Conservation (phyloP, 64 coral and sea anemone genomes). For the Anthopleura sola region DNA sequence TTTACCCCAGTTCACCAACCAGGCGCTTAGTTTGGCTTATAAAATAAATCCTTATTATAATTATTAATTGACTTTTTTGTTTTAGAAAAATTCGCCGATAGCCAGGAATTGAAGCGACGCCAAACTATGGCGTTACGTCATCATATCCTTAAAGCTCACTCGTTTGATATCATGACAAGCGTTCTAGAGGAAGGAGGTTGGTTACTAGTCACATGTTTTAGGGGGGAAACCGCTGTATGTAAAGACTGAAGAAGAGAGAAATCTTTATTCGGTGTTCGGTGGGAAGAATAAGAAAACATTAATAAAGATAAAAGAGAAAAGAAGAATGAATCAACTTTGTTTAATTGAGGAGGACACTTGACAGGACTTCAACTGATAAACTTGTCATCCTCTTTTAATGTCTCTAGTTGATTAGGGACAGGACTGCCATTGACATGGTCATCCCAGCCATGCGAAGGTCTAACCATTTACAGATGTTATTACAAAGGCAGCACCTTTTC, state of each 20-base stretch:
- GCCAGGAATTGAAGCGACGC: slow-evolving; percentile 40
- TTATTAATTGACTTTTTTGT: too few species aligned
- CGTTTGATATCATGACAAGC: slow-evolving; percentile 66
- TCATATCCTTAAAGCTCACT: slow-evolving; percentile 71
- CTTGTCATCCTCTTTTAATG: too few species aligned
- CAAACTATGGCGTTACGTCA: slow-evolving; percentile 53
- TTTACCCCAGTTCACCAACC: too few species aligned
- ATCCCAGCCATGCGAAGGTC: too few species aligned
- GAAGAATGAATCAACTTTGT: too few species aligned
- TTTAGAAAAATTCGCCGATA: slow-evolving; percentile 64
- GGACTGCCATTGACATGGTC: too few species aligned
- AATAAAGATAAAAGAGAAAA: too few species aligned
- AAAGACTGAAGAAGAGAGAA: background rate
- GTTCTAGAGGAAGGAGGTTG: slow-evolving; percentile 51
- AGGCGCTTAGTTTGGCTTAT: background rate
- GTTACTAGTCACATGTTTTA: background rate
- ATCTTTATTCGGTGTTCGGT: background rate
- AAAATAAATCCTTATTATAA: background rate
- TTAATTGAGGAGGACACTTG: too few species aligned
- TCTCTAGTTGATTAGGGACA: too few species aligned
- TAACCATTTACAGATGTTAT: too few species aligned
- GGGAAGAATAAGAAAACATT: background rate
- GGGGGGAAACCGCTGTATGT: background rate
- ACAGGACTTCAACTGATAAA: too few species aligned
- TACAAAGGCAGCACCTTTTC: too few species aligned